Base-by-base conservation (phyloP, 2,888 invertebrate genomes). In the Tholera decimalis region DNA sequence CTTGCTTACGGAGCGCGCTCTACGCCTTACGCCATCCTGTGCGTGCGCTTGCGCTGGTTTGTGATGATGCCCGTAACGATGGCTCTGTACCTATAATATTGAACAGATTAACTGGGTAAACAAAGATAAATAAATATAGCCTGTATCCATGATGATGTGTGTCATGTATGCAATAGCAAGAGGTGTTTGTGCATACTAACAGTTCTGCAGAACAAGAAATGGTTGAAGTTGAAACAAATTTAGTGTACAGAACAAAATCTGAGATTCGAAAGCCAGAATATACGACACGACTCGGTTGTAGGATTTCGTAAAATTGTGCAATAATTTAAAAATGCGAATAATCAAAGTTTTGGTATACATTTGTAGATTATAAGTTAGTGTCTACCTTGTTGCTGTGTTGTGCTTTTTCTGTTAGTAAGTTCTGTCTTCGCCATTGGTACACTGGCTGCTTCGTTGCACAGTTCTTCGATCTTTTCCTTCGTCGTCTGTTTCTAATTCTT, bases 1-100 rank as follows among this genome's bases (percentile, higher is more conserved):
- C 83, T 96, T 96, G 91, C 98, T 98, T 74, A 98, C 96, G 66
- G 98, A 98, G 77, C 98, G 96, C 2, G 89, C 86, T n/a, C 85
- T 79, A 2, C 91, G 88, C 54, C 83, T 80, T 33, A 80, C 65
- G 80, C 83, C 83, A 57, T 69, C 50, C 24, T 58, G 50, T 44
- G 74, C 55, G 26, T 67, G 77, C 46, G 83, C 76, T 15, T 79
- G 77, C 51, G 83, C 75, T 11, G 80, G 79, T 65, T 88, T 89
- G 68, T 89, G 87, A 61, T 88, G 90, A 57, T 86, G 88, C 77
- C 67, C 28, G 51, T 88, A 89, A 69, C 91, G 86, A 71, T 87
- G 84, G 72, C 87, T 88, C 92, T 93, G 85, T 49, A 69, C 22
- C 69, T 58, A 63, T 47, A 24, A 58, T 62, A 73, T 51, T 51